These are phyloP conservation scores for Hiodon alosoides DNA, from an alignment of 2,113 vertebrate genomes.

Conservation along the genomic window DNA sequence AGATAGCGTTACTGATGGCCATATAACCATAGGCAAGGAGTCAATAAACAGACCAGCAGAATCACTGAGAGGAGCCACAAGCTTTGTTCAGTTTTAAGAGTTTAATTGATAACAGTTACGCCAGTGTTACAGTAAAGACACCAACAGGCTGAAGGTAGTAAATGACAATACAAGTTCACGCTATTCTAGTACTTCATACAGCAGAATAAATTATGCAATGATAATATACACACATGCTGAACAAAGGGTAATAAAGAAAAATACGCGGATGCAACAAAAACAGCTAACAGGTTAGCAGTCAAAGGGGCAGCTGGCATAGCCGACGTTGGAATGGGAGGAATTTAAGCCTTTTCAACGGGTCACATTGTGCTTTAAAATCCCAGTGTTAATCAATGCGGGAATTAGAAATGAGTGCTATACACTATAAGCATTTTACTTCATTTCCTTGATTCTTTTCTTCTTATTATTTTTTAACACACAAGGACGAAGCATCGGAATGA, in stretches of 20 bases:
- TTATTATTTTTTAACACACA: constrained; percentile 47
- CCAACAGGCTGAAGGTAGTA: constrained; percentile 86
- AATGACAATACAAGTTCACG: constrained; percentile 84
- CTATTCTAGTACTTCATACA: constrained; percentile 90
- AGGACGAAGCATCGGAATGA: constrained; percentile 32
- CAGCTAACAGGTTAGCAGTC: constrained; percentile 39
- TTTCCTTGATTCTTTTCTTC: constrained; percentile 28
- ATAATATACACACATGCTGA: constrained; percentile 76
- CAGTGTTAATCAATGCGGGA: constrained; percentile 41
- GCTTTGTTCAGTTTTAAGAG: constrained; percentile 48
- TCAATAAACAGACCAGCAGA: constrained; percentile 8
- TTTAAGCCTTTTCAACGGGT: constrained; percentile 29
- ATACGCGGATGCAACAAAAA: constrained; percentile 57
- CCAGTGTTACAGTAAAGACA: constrained; percentile 91
- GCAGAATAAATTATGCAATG: constrained; percentile 96
- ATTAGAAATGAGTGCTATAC: constrained; percentile 43
- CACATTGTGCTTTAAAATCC: constrained; percentile 52
- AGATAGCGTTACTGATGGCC: not conserved
- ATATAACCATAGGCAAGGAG: not conserved
- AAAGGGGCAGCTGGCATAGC: constrained; percentile 23
- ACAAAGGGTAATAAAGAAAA: constrained; percentile 62
- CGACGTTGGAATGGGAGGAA: constrained; percentile 4
- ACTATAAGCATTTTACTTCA: constrained; percentile 57
- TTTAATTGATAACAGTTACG: constrained; percentile 93
- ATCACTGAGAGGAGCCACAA: not conserved